Percentiles rank a stretch among this genome's conserved stretches.
These are phyloP conservation scores for Meleagris gallopavo DNA, from an alignment of 2,113 vertebrate species.

Conservation along the genomic window DNA sequence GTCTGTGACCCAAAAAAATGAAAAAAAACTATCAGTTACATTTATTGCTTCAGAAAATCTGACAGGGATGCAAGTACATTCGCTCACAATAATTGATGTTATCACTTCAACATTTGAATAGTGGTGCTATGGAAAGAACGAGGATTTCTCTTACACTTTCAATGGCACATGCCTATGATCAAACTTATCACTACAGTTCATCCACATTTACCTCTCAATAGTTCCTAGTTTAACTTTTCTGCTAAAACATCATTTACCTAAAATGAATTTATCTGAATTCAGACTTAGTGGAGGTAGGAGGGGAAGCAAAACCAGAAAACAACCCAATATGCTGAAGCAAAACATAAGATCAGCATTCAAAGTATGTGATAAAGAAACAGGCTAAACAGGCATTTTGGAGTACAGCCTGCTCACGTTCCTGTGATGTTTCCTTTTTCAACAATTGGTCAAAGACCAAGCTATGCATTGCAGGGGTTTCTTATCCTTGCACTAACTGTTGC, in stretches of 20 bases:
- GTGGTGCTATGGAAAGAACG: not conserved
- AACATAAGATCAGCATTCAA: not conserved
- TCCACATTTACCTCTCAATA: not conserved
- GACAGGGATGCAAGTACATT: not conserved
- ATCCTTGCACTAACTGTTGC: not conserved
- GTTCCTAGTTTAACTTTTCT: not conserved
- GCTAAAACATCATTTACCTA: not conserved
- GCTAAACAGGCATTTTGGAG: not conserved
- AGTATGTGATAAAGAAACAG: not conserved
- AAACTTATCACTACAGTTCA: not conserved
- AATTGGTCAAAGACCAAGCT: not conserved
- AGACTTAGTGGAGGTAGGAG: not conserved
- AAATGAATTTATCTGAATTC: not conserved
- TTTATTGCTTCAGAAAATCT: not conserved
- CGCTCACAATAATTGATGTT: not conserved
- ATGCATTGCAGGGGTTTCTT: not conserved
- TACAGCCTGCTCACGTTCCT: not conserved
- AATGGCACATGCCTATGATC: not conserved
- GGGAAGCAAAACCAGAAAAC: not conserved
- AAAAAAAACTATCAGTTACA: not conserved
- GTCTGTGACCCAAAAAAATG: not conserved
- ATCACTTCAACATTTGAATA: slow-evolving; percentile 1
- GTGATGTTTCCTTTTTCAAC: not conserved
- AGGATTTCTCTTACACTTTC: not conserved
- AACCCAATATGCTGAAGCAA: fast-evolving